Evolutionary conservation across 2,113 vertebrate species (phyloP), one percentile per base, ranked within the genome.

Genomic region (Lagopus leucura): DNA sequence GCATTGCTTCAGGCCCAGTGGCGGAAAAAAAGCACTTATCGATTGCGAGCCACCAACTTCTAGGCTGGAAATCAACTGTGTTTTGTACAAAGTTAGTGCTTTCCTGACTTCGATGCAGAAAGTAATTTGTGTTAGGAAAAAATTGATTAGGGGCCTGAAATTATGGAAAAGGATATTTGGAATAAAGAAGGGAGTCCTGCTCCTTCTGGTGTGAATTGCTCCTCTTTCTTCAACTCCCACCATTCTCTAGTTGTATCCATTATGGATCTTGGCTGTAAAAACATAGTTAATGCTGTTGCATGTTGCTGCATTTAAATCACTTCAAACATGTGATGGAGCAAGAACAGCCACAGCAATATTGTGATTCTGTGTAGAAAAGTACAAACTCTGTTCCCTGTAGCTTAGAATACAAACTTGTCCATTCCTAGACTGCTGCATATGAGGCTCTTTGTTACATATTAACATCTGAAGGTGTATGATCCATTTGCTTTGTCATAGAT

Each of bases 1-100:
- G 52, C 54, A 52, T 83, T 81, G 91, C 86, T 95, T 93, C 70
- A 92, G 95, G 94, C 90, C 69, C 34, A 17, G 91, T 47, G 83
- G 73, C 95, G 90, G 86, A 90, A 93, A 90, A 93, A 88, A 67
- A 54, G 30, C 13, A 43, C 30, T 36, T 17, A 83, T 86, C 67
- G 21, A 85, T 70, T 91, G 85, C 36, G 83, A 91, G 65, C 84
- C 72, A 76, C 54, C 65, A 81, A 74, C 86, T 94, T 95, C 54
- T 57, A 67, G 52, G 43, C 72, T 95, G 82, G 47, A 85, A 89
- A 75, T 92, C 84, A 81, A 71, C 87, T 71, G 50, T 79, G 54
- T 54, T 88, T 88, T 60, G 32, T 94, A 69, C 1, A 2, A 85
- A 95, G 82, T 32, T 78, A 89, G 64, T 57, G 47, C 55, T 88